Evolutionary conservation across 2,797 vertebrate species (phyloP).

Genomic region (Sternarchorhynchus goeldii): DNA sequence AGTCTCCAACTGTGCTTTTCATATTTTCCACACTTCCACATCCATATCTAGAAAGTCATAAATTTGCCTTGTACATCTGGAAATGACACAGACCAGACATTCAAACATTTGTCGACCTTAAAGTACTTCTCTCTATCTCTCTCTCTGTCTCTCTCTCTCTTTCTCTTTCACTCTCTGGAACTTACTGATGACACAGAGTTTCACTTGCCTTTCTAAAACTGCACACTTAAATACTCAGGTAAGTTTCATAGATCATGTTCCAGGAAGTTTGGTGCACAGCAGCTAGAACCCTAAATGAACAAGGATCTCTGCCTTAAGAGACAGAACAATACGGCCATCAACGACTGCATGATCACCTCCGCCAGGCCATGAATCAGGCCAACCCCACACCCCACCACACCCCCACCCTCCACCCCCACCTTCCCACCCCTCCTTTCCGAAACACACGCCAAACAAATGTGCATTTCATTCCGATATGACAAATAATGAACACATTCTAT

Average conservation of each 20-base stretch:
- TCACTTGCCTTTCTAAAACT: not conserved
- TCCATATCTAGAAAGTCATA: no score
- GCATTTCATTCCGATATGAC: not conserved
- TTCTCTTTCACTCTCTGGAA: no score
- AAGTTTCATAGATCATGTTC: not conserved
- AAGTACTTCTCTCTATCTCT: no score
- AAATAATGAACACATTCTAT: not conserved
- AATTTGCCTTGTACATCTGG: no score
- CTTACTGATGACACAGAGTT: not conserved
- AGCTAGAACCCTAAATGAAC: not conserved
- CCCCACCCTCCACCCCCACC: no score
- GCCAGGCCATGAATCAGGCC: not conserved
- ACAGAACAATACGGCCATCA: not conserved
- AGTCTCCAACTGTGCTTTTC: no score
- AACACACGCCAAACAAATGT: not conserved
- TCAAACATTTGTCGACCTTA: no score
- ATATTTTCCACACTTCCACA: no score
- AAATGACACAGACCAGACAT: no score
- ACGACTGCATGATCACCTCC: not conserved
- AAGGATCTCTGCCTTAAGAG: not conserved
- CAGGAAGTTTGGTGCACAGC: not conserved
- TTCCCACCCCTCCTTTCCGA: no score
- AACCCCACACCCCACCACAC: not conserved
- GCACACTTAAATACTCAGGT: not conserved
- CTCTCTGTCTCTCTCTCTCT: no score